Evolutionary conservation across 2,888 invertebrate species (phyloP), one percentile per base, ranked within the genome.

Genomic region (Heliconius erato): DNA sequence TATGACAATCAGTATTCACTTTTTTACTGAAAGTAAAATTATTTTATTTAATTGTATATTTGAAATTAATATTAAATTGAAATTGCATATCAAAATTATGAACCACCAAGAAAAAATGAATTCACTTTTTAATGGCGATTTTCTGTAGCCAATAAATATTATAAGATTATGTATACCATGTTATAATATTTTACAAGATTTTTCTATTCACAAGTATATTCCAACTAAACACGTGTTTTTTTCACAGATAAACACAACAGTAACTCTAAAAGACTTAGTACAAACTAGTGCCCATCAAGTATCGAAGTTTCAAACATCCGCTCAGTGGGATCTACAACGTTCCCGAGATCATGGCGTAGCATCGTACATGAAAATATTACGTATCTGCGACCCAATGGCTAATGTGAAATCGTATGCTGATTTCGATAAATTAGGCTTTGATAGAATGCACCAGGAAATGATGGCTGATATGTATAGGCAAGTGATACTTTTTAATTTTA

Each of bases 331-430:
- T 82, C 93, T 96, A 87, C 93, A 95, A 86, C 94, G 96, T 35
- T 91, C 97, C 1, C 96, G 98, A 44, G 98, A 98, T 91, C 98
- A 98, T 87, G 98, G 98, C 0, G 95, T 98, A 5, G 96, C 98
- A 0, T 96, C 98, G 0, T 99, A 98, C 89, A 91, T 97, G 0
- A 94, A 97, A 28, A 97, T 97, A 80, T 89, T 98, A 67, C 96
- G 97, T 74, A 94, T 97, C 82, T 98, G 98, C 88, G 96, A 97
- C 59, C 95, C 95, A 0, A 96, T 97, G 89, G 90, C 94, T 2
- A 90, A 88, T 19, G 91, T 95, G 49, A 96, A 96, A 86, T 92
- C 93, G 12, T 97, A 97, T 84, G 96, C 96, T 0, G 97, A 97
- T 88, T 95, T 97, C 79, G 91, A 94, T 63, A 95, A 96, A 78